Evolutionary conservation across 2,797 vertebrate genomes (phyloP), one percentile per base, ranked within the genome.

Genomic region (Danio jaintianensis): DNA sequence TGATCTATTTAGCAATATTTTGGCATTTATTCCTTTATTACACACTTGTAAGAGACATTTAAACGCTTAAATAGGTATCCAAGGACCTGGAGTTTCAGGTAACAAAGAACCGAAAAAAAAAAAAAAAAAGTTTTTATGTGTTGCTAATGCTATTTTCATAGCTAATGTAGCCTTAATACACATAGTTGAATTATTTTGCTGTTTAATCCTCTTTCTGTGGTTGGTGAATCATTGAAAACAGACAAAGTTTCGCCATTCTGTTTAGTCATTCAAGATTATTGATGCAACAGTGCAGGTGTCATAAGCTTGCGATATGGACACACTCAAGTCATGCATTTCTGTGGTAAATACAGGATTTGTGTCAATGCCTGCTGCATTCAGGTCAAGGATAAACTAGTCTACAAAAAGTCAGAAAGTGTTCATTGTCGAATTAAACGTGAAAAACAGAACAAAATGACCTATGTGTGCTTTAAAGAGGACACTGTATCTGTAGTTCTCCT

Each of bases 261-360:
- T 47, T 18, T 40, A 40, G 29, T 50, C 5, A 59, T 61, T 50
- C 4, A 16, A 70, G 56, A 66, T 50, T 29, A 40, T n/a, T 20
- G n/a, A 42, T 78, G 43, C n/a, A 69, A 59, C 56, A 50, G 64
- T 29, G 0, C 0, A 6, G 18, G 2, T 68, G 52, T 48, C 11
- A 58, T 69, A 70, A 78, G 36, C 13, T 7, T 71, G 18, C 9
- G 5, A 53, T 36, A 10, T 70, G 66, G n/a, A 70, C 13, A 50
- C 12, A n/a, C 45, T 52, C 45, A 69, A 71, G 56, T 62, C 56
- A 62, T 52, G 56, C 47, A 43, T 53, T 13, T 78, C 76, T 58
- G 7, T 29, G 56, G 56, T 53, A 79, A 79, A 79, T 79, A 79
- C 70, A 62, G 67, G 67, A 63, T 71, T 63, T 71, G 67, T 79